A percentile compares a stretch with the other conserved stretches of the same genome.
These are phyloP conservation scores for Epirrhoe alternata DNA, from an alignment of 2,888 invertebrate genomes.

Conservation along the genomic window DNA sequence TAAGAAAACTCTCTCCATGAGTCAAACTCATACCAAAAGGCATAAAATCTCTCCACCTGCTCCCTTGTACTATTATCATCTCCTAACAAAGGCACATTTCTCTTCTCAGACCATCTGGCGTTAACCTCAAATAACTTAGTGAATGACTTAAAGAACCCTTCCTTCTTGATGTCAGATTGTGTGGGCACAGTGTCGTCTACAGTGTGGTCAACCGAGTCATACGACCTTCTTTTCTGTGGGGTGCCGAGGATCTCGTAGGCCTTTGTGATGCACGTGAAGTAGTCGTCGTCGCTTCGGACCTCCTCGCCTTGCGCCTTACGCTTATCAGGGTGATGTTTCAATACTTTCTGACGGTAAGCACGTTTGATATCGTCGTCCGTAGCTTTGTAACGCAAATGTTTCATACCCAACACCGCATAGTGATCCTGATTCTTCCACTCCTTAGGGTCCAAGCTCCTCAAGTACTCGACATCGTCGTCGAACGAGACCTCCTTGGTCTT, in stretches of 20 bases:
- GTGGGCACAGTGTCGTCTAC: constrained; percentile 96
- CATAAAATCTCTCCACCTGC: constrained; percentile 96
- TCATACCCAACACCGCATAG: constrained; percentile 97
- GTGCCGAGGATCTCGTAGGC: constrained; percentile 96
- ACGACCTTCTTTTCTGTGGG: constrained; percentile 92
- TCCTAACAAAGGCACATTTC: constrained; percentile 93
- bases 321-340: constrained; percentile 99
- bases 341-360: constrained; percentile 91
- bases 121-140: constrained; percentile 90
- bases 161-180: constrained; percentile 89
- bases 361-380: constrained; percentile 97
- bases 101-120: constrained; percentile 95
- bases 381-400: constrained; percentile 92
- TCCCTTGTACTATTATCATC: constrained; percentile 90
- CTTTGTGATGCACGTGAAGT: constrained; percentile 99
- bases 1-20: constrained; percentile 99
- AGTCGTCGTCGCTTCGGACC: constrained; percentile 95
- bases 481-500: constrained; percentile 76
- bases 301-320: constrained; percentile 96
- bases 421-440: constrained; percentile 99
- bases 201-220: constrained; percentile 98
- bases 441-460: constrained; percentile 96
- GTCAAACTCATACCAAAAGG: constrained; percentile 99
- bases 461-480: constrained; percentile 91
- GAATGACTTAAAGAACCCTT: constrained; percentile 89